phyloP scores from a whole-genome alignment of 2,888 invertebrate genomes.

The Agrochola circellaris region DNA sequence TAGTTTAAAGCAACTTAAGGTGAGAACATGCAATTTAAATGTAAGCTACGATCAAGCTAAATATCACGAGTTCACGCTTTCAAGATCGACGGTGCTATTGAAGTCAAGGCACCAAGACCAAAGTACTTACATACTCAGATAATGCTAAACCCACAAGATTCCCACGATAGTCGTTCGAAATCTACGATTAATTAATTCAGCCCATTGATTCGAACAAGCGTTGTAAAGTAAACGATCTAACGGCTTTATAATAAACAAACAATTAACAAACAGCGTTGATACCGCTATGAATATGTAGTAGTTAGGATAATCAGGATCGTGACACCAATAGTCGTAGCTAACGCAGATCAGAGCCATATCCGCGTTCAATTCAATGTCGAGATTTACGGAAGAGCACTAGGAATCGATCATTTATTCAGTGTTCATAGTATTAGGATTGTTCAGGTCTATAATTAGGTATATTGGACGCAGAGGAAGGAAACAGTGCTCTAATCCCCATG shows the following conservation, averaged over 20 bases:
- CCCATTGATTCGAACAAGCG: conserved; percentile 38
- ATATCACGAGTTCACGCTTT: conserved; percentile 39
- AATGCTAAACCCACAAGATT: conserved; percentile 26
- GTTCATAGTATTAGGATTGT: background rate
- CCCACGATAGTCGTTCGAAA: conserved; percentile 46
- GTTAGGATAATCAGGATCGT: conserved; percentile 36
- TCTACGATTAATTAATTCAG: conserved; percentile 44
- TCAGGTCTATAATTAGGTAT: conserved; percentile 2
- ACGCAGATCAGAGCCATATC: conserved; percentile 28
- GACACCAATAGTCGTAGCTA: conserved; percentile 38
- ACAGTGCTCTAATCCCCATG: background rate
- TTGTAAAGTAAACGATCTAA: conserved; percentile 51
- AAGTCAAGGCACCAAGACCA: conserved; percentile 35
- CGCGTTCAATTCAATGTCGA: conserved; percentile 31
- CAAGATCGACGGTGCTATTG: conserved; percentile 18
- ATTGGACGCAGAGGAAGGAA: background rate
- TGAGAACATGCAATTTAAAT: conserved; percentile 18
- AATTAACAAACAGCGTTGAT: conserved; percentile 47
- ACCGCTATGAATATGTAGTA: conserved; percentile 48
- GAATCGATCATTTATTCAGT: conserved; percentile 1
- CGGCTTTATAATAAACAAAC: conserved; percentile 53
- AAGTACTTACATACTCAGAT: conserved; percentile 7
- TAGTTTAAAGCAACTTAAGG: background rate
- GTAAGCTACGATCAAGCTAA: conserved; percentile 27
- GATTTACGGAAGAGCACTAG: conserved; percentile 1